Evolutionary conservation across 2,888 invertebrate species (phyloP).

Genomic region (Dromius quadrimaculatus): DNA sequence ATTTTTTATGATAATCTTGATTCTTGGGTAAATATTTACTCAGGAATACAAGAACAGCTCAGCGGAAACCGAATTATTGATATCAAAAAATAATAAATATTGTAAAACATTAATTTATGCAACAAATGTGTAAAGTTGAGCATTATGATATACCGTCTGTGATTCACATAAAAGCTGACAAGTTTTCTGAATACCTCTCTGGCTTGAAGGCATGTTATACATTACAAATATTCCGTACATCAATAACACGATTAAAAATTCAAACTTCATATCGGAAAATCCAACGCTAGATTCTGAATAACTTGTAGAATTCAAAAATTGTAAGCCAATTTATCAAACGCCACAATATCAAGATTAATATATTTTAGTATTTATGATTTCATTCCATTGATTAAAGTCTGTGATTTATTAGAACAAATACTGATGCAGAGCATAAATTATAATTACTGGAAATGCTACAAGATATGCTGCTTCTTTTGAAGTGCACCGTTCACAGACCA

Average conservation of each 20-base stretch:
- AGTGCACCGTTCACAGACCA: too few species aligned
- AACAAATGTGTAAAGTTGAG: too few species aligned
- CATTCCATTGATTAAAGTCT: background rate
- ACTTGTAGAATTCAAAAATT: conserved; percentile 15
- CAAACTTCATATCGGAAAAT: conserved; percentile 8
- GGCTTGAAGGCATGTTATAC: too few species aligned
- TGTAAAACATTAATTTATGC: too few species aligned
- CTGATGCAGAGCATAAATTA: conserved; percentile 6
- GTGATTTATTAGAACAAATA: conserved; percentile 12
- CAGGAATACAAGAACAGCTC: background rate
- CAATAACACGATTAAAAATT: conserved; percentile 3
- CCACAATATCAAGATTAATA: conserved; percentile 4
- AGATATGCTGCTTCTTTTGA: conserved; percentile 27
- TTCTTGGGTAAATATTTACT: background rate
- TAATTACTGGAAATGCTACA: conserved; percentile 32
- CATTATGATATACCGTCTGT: too few species aligned
- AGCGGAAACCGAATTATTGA: background rate
- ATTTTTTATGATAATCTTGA: background rate
- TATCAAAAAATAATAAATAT: too few species aligned
- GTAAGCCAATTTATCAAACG: background rate
- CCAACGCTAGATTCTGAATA: background rate
- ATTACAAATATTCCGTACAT: too few species aligned
- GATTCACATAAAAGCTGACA: too few species aligned
- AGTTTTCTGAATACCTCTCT: too few species aligned
- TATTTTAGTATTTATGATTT: background rate